Conservation (phyloP, 2,113 vertebrate genomes). For the Sinocyclocheilus rhinocerous region DNA sequence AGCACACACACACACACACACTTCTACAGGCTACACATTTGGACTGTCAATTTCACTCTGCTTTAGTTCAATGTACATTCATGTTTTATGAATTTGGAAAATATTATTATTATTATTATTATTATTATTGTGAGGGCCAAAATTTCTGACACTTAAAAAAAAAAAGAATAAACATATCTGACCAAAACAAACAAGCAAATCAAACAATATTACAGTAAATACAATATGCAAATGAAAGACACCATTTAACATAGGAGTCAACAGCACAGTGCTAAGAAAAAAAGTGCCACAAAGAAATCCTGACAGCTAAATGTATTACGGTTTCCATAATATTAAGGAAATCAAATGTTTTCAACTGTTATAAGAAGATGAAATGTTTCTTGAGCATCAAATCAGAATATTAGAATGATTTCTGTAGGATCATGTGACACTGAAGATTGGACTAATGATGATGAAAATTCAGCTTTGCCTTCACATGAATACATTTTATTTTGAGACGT, state of each 20-base stretch:
- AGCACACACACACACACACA: slow-evolving; percentile 2
- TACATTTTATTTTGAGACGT: neutral
- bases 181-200: neutral
- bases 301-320: too few relatives aligned
- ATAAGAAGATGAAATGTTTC: too few relatives aligned
- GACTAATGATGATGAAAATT: too few relatives aligned
- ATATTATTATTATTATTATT: neutral
- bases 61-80: neutral
- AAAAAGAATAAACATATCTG: neutral
- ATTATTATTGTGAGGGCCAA: neutral
- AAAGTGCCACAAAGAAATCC: too few relatives aligned
- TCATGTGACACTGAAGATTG: too few relatives aligned
- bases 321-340: too few relatives aligned
- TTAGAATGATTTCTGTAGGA: too few relatives aligned
- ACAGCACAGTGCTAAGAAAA: neutral
- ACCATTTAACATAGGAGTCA: neutral
- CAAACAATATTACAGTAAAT: neutral
- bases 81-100: neutral
- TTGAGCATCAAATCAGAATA: too few relatives aligned
- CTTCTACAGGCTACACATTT: neutral
- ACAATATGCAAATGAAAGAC: neutral
- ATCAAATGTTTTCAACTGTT: too few relatives aligned
- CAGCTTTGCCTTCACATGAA: too few relatives aligned
- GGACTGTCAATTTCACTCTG: slow-evolving; percentile 8
- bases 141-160: neutral